Evolutionary conservation across 1,140 invertebrate species (phyloP).

Genomic region (Drosophila mojavensis): DNA sequence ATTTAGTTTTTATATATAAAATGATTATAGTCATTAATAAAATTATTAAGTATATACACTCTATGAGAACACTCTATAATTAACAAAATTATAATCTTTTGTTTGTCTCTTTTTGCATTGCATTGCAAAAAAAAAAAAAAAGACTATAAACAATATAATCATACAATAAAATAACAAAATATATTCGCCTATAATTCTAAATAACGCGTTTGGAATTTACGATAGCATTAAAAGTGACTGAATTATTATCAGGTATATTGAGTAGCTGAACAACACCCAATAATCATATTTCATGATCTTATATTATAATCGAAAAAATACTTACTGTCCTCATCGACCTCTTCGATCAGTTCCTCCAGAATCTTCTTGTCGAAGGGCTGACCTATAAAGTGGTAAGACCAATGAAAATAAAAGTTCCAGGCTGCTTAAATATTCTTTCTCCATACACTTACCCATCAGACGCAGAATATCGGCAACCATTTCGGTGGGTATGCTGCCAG

Average conservation of each 20-base stretch:
- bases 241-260: neutral
- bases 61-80: too few species aligned
- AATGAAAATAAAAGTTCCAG: too few species aligned
- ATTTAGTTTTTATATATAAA: too few species aligned
- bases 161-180: neutral
- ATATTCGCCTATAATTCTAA: neutral
- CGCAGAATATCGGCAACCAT: constrained; percentile 97
- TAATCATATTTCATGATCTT: neutral
- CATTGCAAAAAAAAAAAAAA: too few species aligned
- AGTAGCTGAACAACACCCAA: constrained; percentile 11
- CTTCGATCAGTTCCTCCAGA: constrained; percentile 96
- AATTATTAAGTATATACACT: too few species aligned
- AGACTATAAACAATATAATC: neutral
- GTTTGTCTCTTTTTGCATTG: too few species aligned
- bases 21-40: too few species aligned
- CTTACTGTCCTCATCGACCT: constrained; percentile 98
- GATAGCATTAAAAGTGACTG: constrained; percentile 8
- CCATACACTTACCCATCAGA: constrained; percentile 89
- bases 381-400: constrained; percentile 23
- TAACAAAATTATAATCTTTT: too few species aligned
- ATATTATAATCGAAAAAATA: constrained; percentile 51
- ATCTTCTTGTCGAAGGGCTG: constrained; percentile 98
- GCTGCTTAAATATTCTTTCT: too few species aligned
- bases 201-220: constrained; percentile 49
- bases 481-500: constrained; percentile 96